Evolutionary conservation across 2,888 invertebrate genomes (phyloP).

Genomic region (Acanthosepion lycidas): DNA sequence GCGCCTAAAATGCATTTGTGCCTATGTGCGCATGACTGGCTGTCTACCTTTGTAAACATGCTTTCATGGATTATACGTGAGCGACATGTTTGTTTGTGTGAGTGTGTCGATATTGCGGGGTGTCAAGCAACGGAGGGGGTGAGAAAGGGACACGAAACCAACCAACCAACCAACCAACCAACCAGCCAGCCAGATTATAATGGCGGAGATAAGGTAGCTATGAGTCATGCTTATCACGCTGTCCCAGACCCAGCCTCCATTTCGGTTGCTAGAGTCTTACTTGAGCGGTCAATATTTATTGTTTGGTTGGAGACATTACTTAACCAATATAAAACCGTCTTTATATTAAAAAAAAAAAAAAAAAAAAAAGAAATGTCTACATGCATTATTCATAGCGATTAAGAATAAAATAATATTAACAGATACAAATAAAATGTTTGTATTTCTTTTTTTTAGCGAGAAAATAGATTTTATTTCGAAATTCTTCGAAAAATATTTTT

Average conservation of each 20-base stretch:
- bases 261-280: background rate
- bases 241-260: background rate
- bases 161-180: background rate
- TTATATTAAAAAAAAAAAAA: too few species aligned
- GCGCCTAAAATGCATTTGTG: background rate
- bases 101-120: background rate
- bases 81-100: background rate
- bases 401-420: too few species aligned
- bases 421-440: too few species aligned
- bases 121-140: conserved; percentile 13
- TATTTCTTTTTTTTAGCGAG: too few species aligned
- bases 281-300: background rate
- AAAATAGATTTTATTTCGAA: too few species aligned
- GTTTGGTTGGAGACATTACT: background rate
- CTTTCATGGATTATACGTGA: background rate
- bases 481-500: too few species aligned
- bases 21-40: background rate
- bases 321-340: background rate
- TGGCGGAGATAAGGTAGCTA: background rate
- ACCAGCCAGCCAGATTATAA: background rate
- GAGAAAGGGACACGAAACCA: background rate
- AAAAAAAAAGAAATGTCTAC: too few species aligned
- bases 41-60: background rate
- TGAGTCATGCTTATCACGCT: background rate
- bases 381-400: too few species aligned